phyloP scores from a whole-genome alignment of 2,888 invertebrate species.

The Trichopria drosophilae region DNA sequence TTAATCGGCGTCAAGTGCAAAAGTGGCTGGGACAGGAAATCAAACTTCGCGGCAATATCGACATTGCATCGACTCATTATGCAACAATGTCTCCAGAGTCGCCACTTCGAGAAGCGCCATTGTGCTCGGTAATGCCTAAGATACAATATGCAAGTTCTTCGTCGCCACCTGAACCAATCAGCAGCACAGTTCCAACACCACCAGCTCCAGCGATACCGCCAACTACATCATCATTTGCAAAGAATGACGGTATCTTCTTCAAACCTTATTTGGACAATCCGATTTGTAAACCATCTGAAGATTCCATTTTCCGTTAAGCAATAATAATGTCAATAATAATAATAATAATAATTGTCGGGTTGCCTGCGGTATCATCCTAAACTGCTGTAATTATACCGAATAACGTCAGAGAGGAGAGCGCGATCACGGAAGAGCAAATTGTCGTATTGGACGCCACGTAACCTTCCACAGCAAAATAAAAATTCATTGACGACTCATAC shows the following conservation, averaged over 20 bases:
- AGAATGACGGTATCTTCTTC: slow-evolving; percentile 74
- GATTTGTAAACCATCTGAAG: slow-evolving; percentile 57
- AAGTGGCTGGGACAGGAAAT: slow-evolving; percentile 60
- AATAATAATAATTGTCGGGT: no score
- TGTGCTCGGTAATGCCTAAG: slow-evolving; percentile 58
- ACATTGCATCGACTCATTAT: no score
- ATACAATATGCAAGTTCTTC: slow-evolving; percentile 30
- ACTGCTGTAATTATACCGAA: background rate
- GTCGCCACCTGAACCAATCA: slow-evolving; percentile 46
- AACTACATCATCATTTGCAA: no score
- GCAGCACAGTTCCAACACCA: slow-evolving; percentile 44
- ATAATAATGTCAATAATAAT: slow-evolving; percentile 20
- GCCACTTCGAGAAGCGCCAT: slow-evolving; percentile 57
- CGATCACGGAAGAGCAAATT: slow-evolving; percentile 15
- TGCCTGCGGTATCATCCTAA: slow-evolving; percentile 12
- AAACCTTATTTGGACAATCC: slow-evolving; percentile 76
- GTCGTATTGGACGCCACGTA: background rate
- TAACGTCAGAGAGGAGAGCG: no score
- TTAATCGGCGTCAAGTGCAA: slow-evolving; percentile 61
- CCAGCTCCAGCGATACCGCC: slow-evolving; percentile 34
- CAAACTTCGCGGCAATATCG: slow-evolving; percentile 55
- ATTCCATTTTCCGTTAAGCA: slow-evolving; percentile 27
- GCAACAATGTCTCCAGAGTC: no score
- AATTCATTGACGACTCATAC: slow-evolving; percentile 32
- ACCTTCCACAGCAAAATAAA: background rate